Base-by-base conservation (phyloP, 2,797 vertebrate genomes). In the Adelosebastes latens region DNA sequence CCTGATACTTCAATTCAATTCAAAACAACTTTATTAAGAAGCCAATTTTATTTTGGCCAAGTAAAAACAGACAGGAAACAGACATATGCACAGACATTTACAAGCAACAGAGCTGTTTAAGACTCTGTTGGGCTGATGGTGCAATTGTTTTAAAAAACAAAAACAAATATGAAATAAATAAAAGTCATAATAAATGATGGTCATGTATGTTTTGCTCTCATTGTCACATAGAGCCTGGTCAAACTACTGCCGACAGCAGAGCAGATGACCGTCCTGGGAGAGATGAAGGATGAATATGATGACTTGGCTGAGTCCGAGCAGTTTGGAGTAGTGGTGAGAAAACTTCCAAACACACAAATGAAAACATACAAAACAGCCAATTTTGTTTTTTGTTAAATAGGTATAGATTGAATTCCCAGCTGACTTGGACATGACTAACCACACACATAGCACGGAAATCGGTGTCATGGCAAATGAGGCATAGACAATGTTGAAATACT, bases 271-370 rank as follows among this genome's bases (percentile, higher is more conserved):
- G 71, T 93, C 78, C 94, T 98, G 63, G 94, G 82, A 2, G 97
- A 97, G 36, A 89, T 96, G 93, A 97, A 97, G 83, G 95, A 97
- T 4, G 97, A 98, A 65, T 99, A 98, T 13, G 95, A 96, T 2
- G 97, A 97, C 72, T 87, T 98, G 81, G 96, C 97, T 0, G 97
- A 97, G 86, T 88, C 96, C 0, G 98, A 98, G 80, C 97, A 97
- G 88, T 98, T 97, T 80, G 96, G 93, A 39, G 96, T 97, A 18
- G 97, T 97, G 96, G 95, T 97, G 88, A 96, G 96, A 72, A 85
- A 34, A 24, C 20, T 6, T 5, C 0, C 46, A 56, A 5, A 64
- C 22, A 72, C 9, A 22, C 49, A 75, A 20, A 46, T 42, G 6
- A 18, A 46, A 55, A 70, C 12, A 72, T 29, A 49, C 16, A 64